Conservation (phyloP, 2,113 vertebrate genomes). For the Macquaria ambigua region DNA sequence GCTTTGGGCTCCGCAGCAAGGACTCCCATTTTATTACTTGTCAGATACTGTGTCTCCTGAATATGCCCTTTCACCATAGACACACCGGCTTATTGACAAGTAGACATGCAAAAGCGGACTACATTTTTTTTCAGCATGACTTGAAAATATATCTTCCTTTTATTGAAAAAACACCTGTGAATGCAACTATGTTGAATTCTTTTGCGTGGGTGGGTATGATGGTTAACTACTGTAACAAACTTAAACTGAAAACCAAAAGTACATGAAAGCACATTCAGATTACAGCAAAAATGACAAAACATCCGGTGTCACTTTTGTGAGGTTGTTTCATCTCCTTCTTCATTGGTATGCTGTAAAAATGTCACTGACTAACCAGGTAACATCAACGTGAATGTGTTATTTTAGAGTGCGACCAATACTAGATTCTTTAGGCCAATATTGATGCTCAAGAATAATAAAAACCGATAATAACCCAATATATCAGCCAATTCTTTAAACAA, state of each 20-base stretch:
- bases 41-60: conserved; percentile 28
- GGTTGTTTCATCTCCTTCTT: background rate
- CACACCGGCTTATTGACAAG: background rate
- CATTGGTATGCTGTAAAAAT: background rate
- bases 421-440: background rate
- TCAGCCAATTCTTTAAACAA: background rate
- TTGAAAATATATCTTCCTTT: background rate
- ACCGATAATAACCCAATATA: too few relatives aligned
- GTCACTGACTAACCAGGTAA: background rate
- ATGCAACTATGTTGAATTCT: background rate
- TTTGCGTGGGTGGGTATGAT: background rate
- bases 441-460: too few relatives aligned
- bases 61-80: conserved; percentile 15
- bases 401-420: background rate
- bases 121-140: background rate
- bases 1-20: conserved; percentile 23
- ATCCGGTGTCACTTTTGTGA: background rate
- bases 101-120: background rate
- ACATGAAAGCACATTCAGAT: background rate
- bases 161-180: background rate
- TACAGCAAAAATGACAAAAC: background rate
- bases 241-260: background rate
- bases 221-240: background rate
- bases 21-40: conserved; percentile 45
- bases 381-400: background rate